These are phyloP conservation scores for Ammodytes marinus DNA, from an alignment of 2,113 vertebrate species.

Conservation along the genomic window DNA sequence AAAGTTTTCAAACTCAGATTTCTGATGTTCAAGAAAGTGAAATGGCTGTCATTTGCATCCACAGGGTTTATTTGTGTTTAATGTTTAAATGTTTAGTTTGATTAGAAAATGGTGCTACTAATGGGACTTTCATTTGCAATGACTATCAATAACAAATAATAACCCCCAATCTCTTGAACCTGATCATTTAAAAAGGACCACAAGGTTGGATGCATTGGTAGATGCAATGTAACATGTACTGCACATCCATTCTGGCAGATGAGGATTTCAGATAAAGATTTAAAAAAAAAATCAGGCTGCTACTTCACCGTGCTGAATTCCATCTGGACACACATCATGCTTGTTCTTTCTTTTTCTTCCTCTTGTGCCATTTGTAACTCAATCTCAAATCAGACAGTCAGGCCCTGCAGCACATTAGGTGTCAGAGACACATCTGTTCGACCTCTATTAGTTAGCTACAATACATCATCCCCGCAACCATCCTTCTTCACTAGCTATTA, in stretches of 20 bases:
- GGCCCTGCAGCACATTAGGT: slow-evolving; percentile 58
- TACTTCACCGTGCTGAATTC: slow-evolving; percentile 36
- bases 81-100: background rate
- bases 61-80: background rate
- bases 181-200: slow-evolving; percentile 8
- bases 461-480: slow-evolving; percentile 32
- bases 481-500: slow-evolving; percentile 9
- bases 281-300: slow-evolving; percentile 17
- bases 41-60: background rate
- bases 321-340: slow-evolving; percentile 51
- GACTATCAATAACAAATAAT: background rate
- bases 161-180: slow-evolving; percentile 6
- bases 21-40: background rate
- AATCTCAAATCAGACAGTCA: slow-evolving; percentile 32
- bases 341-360: background rate
- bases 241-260: slow-evolving; percentile 15
- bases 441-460: slow-evolving; percentile 39
- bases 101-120: background rate
- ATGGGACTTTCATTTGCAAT: background rate
- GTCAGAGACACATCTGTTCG: slow-evolving; percentile 57
- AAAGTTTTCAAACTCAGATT: background rate
- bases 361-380: slow-evolving; percentile 42
- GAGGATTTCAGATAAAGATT: slow-evolving; percentile 4
- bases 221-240: slow-evolving; percentile 11
- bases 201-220: slow-evolving; percentile 8